Evolutionary conservation across 92 coral and sea anemone species (phyloP), one percentile per base, ranked within the genome.

Genomic region (Actinernus sp.): DNA sequence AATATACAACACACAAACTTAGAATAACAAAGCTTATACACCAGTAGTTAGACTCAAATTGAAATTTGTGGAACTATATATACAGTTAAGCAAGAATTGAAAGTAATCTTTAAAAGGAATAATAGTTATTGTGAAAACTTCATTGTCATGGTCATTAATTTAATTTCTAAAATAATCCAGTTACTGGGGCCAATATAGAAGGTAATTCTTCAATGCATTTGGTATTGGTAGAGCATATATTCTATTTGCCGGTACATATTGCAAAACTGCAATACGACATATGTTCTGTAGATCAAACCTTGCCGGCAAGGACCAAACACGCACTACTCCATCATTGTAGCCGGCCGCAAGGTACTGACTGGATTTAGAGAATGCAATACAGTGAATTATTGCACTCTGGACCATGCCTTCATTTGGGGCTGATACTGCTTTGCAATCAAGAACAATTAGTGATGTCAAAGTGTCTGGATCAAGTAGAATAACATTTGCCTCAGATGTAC

Each of bases 301-400:
- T 40, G 78, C 51, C 16, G 97, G 92, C 50, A 90, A 43, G 27
- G 82, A 73, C 97, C 97, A 90, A 7, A 90, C 74, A 36, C 92
- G 59, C 19, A 72, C 92, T 18, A 75, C 62, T 4, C 97, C 84
- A 40, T 90, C 92, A 67, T 87, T 90, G 26, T 90, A 90, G 0
- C 92, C 97, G 14, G 97, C 97, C n/a, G 92, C 97, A 19, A 90
- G 30, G 44, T 81, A 90, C 54, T 86, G 82, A 45, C 78, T 62
- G 7, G 97, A 75, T 57, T 74, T 90, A 12, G 92, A 86, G 69
- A 90, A 90, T 12, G 97, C 77, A 60, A 90, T 76, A 49, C 92
- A 81, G 57, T 90, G 81, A 20, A 90, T 82, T 14, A 58, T 81
- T n/a, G 84, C 79, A 73, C 88, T 90, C 56, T 76, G 86, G 46